Base-by-base conservation (phyloP, 2,797 vertebrate genomes). In the Coccyzus lansbergi region DNA sequence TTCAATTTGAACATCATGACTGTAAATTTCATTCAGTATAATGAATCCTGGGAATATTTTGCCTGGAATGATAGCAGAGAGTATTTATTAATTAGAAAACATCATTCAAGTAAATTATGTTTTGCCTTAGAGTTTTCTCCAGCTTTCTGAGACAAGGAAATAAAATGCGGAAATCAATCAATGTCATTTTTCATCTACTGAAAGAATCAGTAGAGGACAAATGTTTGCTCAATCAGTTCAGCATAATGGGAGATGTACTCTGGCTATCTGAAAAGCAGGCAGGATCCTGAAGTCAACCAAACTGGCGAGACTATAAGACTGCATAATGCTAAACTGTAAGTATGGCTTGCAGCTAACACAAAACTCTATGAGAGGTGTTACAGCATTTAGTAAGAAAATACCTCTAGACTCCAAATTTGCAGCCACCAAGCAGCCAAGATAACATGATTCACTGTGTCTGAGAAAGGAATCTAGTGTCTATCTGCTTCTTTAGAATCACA, bases 21-120 rank as follows among this genome's bases (percentile, higher is more conserved):
- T 15, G n/a, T 90, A 71, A 34, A 0, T 0, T 38, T 0, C 0
- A 0, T 0, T 0, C 31, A 97, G 2, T 4, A 0, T 1, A 46
- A 98, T 3, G 5, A 0, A 3, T 4, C 55, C 96, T 60, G 96
- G 93, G 76, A 60, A 98, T 71, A 65, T 4, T 40, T 26, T 6
- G 28, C 91, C 98, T 98, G 82, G 81, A 97, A 97, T 74, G 44
- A 79, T 92, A 97, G 56, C n/a, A 93, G 38, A 93, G 8, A 53
- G 44, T 33, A 68, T 75, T 48, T 76, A 68, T 86, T 84, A 40
- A 84, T 55, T 68, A 69, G 46, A 75, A 84, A 68, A 28, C 34
- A 76, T 72, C 34, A 76, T 72, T 69, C 38, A n/a, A 36, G 6
- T 36, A 71, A 87, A 28, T 34, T 4, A 6, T 7, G 34, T 51